Evolutionary conservation across 2,888 invertebrate genomes (phyloP).

Genomic region (Megalurothrips usitatus): DNA sequence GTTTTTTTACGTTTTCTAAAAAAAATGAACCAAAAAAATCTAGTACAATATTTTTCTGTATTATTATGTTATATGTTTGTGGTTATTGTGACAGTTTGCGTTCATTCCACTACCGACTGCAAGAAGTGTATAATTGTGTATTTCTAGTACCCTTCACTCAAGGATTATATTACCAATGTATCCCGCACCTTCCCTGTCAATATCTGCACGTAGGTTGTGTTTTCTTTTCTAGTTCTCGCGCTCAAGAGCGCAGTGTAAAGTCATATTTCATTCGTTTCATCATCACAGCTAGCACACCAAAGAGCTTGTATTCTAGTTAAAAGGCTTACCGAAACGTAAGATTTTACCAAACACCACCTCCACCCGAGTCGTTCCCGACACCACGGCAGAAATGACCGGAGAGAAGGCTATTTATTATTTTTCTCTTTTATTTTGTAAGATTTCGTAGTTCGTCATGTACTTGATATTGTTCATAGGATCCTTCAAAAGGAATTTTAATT

Average conservation of each 20-base stretch:
- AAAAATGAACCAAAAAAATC: conserved; percentile 7
- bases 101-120: too few species aligned
- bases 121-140: background rate
- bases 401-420: too few species aligned
- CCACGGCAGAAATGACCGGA: too few species aligned
- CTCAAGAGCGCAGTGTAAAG: background rate
- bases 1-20: background rate
- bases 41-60: background rate
- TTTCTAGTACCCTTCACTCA: background rate
- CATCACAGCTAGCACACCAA: conserved; percentile 32
- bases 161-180: background rate
- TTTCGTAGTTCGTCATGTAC: too few species aligned
- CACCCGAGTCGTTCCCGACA: background rate
- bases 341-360: background rate
- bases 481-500: background rate
- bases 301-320: conserved; percentile 28
- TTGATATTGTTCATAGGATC: background rate
- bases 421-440: too few species aligned
- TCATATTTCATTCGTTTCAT: background rate
- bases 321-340: background rate
- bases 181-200: background rate
- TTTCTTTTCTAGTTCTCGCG: background rate
- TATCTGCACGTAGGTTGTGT: conserved; percentile 12
- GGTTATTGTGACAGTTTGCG: background rate
- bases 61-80: background rate